Evolutionary conservation across 2,113 vertebrate genomes (phyloP).

Genomic region (Tilapia sparmanii): DNA sequence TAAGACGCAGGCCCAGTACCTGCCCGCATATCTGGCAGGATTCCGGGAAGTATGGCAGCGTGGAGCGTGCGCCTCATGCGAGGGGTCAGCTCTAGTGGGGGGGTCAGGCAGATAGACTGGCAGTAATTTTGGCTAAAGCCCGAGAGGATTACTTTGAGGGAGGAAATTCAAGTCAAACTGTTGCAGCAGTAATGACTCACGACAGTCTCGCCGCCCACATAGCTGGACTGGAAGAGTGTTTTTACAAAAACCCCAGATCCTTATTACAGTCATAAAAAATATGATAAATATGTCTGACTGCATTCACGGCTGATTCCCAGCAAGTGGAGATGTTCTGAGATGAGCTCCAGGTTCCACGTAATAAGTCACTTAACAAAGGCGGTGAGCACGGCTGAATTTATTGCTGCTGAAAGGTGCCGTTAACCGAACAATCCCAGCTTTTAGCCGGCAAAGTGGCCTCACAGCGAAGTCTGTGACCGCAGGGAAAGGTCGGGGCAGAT

Average conservation of each 20-base stretch:
- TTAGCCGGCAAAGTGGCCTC: slow-evolving; percentile 10
- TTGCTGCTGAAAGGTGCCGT: not conserved
- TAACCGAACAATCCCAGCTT: not conserved
- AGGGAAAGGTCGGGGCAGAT: slow-evolving; percentile 5
- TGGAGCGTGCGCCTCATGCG: slow-evolving; percentile 7
- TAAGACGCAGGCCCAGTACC: slow-evolving; percentile 15
- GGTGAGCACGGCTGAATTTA: not conserved
- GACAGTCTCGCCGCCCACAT: slow-evolving; percentile 54
- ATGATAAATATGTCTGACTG: slow-evolving; percentile 1
- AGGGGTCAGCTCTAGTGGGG: slow-evolving; percentile 35
- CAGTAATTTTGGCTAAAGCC: slow-evolving; percentile 51
- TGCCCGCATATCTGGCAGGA: slow-evolving; percentile 15
- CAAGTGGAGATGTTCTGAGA: not conserved
- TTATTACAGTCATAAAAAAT: slow-evolving; percentile 3
- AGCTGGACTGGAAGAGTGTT: slow-evolving; percentile 1
- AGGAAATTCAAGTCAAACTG: slow-evolving; percentile 49
- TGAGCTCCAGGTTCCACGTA: not conserved
- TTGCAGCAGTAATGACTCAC: slow-evolving; percentile 54
- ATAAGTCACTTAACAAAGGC: slow-evolving; percentile 20
- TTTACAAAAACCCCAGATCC: slow-evolving; percentile 14
- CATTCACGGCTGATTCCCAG: not conserved
- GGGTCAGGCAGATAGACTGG: slow-evolving; percentile 42
- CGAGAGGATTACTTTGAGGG: slow-evolving; percentile 50
- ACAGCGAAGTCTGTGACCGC: not conserved
- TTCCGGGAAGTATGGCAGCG: slow-evolving; percentile 19